A percentile compares a stretch with the other conserved stretches of the same genome.
phyloP scores from a whole-genome alignment of 2,888 invertebrate species.

The Germaria angustata region DNA sequence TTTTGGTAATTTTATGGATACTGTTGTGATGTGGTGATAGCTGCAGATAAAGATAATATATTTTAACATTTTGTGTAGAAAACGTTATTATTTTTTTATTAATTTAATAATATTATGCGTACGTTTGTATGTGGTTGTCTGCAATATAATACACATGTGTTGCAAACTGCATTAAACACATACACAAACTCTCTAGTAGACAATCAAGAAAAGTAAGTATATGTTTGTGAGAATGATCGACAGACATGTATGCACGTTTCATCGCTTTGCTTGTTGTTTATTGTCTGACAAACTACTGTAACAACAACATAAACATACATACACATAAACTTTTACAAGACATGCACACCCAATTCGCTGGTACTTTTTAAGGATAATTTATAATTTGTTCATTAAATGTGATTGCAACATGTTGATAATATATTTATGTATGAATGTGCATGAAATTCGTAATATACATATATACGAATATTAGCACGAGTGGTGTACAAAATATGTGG shows the following conservation, averaged over 20 bases:
- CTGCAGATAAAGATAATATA: conserved; percentile 1
- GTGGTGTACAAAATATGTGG: too few species aligned
- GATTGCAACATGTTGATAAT: conserved; percentile 43
- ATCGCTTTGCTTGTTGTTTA: conserved; percentile 33
- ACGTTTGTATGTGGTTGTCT: not conserved
- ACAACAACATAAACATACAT: not conserved
- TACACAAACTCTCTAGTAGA: too few species aligned
- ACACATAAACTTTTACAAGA: not conserved
- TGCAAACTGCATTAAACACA: conserved; percentile 31
- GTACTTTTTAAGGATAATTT: conserved; percentile 56
- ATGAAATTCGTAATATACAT: not conserved
- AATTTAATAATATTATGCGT: not conserved
- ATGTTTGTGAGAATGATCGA: not conserved
- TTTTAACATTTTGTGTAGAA: not conserved
- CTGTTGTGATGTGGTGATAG: not conserved
- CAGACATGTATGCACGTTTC: not conserved
- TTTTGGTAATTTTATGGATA: not conserved
- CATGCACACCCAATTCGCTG: not conserved
- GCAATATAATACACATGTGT: conserved; percentile 31
- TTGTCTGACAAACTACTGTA: not conserved
- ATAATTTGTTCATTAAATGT: conserved; percentile 64
- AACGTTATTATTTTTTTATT: not conserved
- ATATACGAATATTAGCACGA: not conserved
- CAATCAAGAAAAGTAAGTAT: not conserved
- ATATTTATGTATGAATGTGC: not conserved